These are phyloP conservation scores for Diacarnus erythraeanus DNA, from an alignment of 37 sponge, comb jelly and placozoan species.

Conservation along the genomic window DNA sequence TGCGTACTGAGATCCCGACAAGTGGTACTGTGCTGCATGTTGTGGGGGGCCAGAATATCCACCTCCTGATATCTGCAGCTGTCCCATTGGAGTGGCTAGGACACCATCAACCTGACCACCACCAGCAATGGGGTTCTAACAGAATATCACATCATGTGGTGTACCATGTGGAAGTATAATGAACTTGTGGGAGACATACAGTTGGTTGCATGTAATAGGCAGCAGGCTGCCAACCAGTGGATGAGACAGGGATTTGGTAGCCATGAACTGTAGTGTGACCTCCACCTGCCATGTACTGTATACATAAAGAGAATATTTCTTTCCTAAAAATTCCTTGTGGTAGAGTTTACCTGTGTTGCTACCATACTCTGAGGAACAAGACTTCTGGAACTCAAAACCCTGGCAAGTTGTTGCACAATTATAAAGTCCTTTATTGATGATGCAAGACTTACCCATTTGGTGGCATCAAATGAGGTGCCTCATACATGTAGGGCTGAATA, in stretches of 20 bases:
- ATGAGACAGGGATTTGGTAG: conserved; percentile 39
- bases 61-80: conserved; percentile 24
- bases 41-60: neutral
- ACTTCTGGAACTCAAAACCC: conserved; percentile 26
- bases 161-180: too few species aligned
- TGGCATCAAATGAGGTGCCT: conserved; percentile 9
- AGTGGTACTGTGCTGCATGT: conserved; percentile 20
- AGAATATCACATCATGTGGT: too few species aligned
- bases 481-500: conserved; percentile 33
- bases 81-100: conserved; percentile 17
- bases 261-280: conserved; percentile 6
- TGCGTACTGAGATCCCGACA: conserved; percentile 17
- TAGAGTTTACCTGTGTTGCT: neutral
- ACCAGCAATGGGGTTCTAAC: conserved; percentile 4
- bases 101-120: neutral
- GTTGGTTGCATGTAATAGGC: conserved; percentile 32
- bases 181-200: conserved; percentile 5
- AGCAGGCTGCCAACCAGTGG: conserved; percentile 8
- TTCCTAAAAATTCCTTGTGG: too few species aligned
- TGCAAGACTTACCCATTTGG: conserved; percentile 39
- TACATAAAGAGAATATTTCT: neutral
- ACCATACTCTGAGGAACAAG: conserved; percentile 34
- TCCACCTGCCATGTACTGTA: conserved; percentile 8
- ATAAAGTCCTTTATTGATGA: too few species aligned
- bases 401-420: too few species aligned